phyloP scores from a whole-genome alignment of 2,113 vertebrate species.

The Pipra filicauda region DNA sequence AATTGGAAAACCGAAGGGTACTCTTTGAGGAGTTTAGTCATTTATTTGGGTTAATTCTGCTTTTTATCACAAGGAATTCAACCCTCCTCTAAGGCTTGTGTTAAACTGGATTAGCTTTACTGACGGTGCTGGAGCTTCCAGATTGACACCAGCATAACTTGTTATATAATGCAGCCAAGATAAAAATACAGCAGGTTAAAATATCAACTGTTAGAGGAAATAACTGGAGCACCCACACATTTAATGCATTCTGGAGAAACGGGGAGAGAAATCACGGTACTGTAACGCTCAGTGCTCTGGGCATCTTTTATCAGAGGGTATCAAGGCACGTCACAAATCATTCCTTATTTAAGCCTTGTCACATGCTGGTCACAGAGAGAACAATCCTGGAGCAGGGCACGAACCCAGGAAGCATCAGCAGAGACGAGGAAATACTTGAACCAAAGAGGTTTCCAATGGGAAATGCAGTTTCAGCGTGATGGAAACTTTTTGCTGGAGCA shows the following conservation, averaged over 20 bases:
- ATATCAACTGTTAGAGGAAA: neutral
- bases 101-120: neutral
- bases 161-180: neutral
- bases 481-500: neutral
- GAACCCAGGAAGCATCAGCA: neutral
- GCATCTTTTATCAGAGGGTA: neutral
- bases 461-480: neutral
- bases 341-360: neutral
- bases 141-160: neutral
- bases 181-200: slow-evolving; percentile 2
- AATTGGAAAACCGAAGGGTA: too few relatives aligned
- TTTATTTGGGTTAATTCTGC: neutral
- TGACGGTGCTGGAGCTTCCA: neutral
- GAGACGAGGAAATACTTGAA: neutral
- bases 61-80: neutral
- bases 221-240: neutral
- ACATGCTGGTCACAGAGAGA: neutral
- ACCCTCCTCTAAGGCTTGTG: neutral
- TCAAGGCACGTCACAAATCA: neutral
- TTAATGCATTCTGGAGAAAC: neutral
- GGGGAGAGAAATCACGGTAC: neutral
- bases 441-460: neutral
- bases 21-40: neutral
- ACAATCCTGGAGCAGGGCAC: neutral
- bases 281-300: neutral